These are phyloP conservation scores for Telenomus remus DNA, from an alignment of 1,140 invertebrate genomes.

Conservation along the genomic window DNA sequence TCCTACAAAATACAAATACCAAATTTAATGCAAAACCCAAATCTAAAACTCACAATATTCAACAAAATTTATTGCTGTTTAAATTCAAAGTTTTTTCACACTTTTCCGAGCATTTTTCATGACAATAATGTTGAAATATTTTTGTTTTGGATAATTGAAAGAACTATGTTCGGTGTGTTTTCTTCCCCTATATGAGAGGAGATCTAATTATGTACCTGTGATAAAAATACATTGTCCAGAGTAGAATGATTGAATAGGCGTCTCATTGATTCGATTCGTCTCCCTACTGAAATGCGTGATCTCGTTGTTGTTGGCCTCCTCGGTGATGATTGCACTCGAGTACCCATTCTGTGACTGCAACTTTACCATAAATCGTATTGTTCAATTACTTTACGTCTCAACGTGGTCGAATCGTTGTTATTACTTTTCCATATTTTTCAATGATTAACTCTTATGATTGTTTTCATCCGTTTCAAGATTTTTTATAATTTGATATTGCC, in stretches of 20 bases:
- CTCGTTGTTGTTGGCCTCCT: conserved; percentile 64
- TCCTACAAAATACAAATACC: conserved; percentile 75
- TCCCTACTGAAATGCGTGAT: conserved; percentile 47
- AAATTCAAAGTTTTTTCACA: too few species aligned
- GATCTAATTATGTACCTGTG: conserved; percentile 61
- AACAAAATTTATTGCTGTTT: too few species aligned
- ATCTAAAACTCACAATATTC: too few species aligned
- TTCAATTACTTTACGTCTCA: conserved; percentile 13
- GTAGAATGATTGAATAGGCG: conserved; percentile 66
- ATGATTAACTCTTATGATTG: too few species aligned
- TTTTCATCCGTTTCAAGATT: too few species aligned
- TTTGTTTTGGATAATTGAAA: too few species aligned
- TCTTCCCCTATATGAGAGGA: too few species aligned
- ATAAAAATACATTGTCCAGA: conserved; percentile 64
- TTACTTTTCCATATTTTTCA: neutral
- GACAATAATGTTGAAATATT: too few species aligned
- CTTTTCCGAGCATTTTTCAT: too few species aligned
- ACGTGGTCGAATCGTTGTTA: neutral
- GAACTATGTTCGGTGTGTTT: too few species aligned
- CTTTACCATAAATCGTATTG: conserved; percentile 21
- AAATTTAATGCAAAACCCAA: neutral
- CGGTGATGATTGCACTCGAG: conserved; percentile 41
- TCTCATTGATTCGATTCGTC: conserved; percentile 49
- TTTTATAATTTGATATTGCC: too few species aligned
- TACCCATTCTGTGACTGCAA: conserved; percentile 49